Percentiles rank a stretch among this genome's conserved stretches.
These are phyloP conservation scores for Prunella fulvescens DNA, from an alignment of 2,113 vertebrate species.

Conservation along the genomic window DNA sequence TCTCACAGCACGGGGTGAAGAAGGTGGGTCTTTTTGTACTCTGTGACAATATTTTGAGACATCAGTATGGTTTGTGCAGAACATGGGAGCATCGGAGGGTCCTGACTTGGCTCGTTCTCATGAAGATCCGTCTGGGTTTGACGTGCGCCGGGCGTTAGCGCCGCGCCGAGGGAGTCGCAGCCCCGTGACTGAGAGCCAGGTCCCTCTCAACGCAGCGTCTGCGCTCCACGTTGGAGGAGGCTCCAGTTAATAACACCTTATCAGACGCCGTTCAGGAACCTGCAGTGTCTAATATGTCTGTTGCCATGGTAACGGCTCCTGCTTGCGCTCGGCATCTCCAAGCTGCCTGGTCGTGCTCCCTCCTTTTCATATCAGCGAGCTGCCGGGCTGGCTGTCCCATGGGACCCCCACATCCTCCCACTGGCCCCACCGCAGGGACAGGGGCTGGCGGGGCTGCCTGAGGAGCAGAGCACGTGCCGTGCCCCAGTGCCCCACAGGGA, in stretches of 20 bases:
- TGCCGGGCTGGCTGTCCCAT: conserved; percentile 5
- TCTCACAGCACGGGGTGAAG: neutral
- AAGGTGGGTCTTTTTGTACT: neutral
- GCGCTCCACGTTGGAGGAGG: conserved; percentile 60
- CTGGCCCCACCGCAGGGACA: accelerated
- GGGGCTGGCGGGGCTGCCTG: neutral
- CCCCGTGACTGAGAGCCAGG: conserved; percentile 24
- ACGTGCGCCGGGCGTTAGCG: neutral
- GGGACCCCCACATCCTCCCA: neutral
- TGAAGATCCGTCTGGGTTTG: neutral
- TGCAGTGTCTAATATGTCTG: conserved; percentile 78
- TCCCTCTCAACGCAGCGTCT: conserved; percentile 44
- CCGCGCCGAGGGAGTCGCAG: neutral
- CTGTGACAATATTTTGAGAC: neutral
- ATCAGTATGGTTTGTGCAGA: neutral
- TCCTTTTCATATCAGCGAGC: conserved; percentile 17
- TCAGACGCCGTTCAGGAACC: conserved; percentile 77
- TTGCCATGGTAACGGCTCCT: conserved; percentile 72
- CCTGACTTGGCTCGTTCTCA: neutral
- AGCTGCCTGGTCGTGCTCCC: conserved; percentile 35
- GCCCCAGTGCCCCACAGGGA: neutral
- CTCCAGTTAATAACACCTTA: conserved; percentile 80
- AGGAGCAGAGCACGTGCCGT: accelerated
- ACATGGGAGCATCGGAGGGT: neutral
- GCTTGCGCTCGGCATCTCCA: conserved; percentile 67